These are phyloP conservation scores for Drosophila fuyamai DNA, from an alignment of 1,140 invertebrate species.

Conservation along the genomic window DNA sequence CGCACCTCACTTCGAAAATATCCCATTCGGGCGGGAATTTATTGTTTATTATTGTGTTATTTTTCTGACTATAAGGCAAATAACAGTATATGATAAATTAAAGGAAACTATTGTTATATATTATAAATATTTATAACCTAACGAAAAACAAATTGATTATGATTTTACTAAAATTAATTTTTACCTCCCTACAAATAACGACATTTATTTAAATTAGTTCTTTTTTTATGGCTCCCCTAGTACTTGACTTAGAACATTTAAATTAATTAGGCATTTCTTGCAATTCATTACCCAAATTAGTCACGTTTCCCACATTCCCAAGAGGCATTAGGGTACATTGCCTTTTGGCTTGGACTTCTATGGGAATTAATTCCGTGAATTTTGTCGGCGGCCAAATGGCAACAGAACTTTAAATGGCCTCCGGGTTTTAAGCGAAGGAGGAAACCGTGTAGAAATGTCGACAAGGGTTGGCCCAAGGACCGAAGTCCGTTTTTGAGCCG, in stretches of 20 bases:
- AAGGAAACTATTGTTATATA: no score
- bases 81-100: no score
- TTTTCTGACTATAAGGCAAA: no score
- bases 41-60: neutral
- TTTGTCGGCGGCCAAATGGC: conserved; percentile 10
- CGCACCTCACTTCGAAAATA: neutral
- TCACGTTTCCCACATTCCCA: conserved; percentile 10
- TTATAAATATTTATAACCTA: neutral
- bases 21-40: neutral
- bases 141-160: neutral
- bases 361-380: conserved; percentile 37
- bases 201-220: neutral
- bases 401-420: conserved; percentile 64
- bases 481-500: conserved; percentile 11
- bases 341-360: conserved; percentile 9
- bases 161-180: neutral
- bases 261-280: conserved; percentile 10
- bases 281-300: conserved; percentile 13
- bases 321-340: conserved; percentile 11
- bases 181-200: neutral
- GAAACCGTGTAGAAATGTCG: neutral
- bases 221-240: neutral
- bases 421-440: neutral
- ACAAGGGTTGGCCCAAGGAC: conserved; percentile 54
- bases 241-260: neutral